Evolutionary conservation across 1,140 invertebrate genomes (phyloP).

Genomic region (Lepidurus couesii): DNA sequence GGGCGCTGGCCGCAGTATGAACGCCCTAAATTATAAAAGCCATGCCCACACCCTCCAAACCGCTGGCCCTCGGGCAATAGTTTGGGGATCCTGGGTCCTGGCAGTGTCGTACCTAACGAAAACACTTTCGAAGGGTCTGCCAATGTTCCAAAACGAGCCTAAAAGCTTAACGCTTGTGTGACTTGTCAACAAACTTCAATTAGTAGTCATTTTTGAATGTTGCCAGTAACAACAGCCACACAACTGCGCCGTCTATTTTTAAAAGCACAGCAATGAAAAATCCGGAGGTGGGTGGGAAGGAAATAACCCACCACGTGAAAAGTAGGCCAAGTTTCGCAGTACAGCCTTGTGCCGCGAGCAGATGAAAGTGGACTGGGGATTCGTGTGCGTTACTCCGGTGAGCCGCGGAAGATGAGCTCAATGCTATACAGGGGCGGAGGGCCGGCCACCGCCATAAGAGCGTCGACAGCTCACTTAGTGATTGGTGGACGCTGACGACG

Average conservation of each 20-base stretch:
- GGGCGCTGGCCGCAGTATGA: neutral
- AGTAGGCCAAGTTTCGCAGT: neutral
- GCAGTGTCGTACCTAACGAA: neutral
- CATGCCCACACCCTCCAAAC: neutral
- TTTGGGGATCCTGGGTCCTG: neutral
- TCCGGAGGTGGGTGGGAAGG: neutral
- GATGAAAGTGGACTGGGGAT: conserved; percentile 3
- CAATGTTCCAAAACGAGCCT: too few species aligned
- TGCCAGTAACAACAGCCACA: neutral
- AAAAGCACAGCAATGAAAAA: too few species aligned
- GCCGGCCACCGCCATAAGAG: neutral
- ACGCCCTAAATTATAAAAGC: conserved; percentile 15
- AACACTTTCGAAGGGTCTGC: neutral
- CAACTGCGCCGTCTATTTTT: neutral
- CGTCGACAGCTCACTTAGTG: conserved; percentile 17
- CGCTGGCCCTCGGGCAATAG: neutral
- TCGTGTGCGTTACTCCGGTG: conserved; percentile 1
- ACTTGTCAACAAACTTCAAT: neutral
- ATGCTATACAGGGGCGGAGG: neutral
- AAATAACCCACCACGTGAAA: neutral
- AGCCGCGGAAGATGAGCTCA: conserved; percentile 10
- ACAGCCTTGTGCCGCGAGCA: neutral
- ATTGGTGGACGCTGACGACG: conserved; percentile 17
- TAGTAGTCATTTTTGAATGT: neutral
- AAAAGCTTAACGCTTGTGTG: neutral